A percentile compares a stretch with the other conserved stretches of the same genome.
Evolutionary conservation across 1,140 invertebrate genomes (phyloP).

Genomic region (Homalodisca vitripennis): DNA sequence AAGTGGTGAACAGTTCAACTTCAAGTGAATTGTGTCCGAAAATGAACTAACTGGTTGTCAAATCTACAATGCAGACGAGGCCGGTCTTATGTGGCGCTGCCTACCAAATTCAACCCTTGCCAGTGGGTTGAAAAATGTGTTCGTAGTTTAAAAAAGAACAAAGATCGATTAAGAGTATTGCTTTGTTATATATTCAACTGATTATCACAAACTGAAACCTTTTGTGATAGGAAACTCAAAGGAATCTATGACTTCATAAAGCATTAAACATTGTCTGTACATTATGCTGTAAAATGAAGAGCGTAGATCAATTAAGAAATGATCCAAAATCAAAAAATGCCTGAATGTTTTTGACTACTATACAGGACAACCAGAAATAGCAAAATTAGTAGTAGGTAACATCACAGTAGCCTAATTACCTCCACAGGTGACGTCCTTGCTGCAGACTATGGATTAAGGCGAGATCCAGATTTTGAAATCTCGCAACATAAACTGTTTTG

Average conservation of each 20-base stretch:
- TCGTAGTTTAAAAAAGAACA: conserved; percentile 26
- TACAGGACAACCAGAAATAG: conserved; percentile 36
- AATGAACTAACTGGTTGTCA: too few relatives aligned
- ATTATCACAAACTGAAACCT: conserved; percentile 41
- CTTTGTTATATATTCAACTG: conserved; percentile 26
- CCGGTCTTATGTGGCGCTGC: too few relatives aligned
- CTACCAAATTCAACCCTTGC: too few relatives aligned
- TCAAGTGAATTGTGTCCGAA: too few relatives aligned
- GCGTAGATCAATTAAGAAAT: conserved; percentile 52
- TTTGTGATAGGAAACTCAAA: conserved; percentile 50
- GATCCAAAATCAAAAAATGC: conserved; percentile 24
- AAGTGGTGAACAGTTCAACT: too few relatives aligned
- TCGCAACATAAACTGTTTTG: conserved; percentile 37
- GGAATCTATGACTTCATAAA: conserved; percentile 52
- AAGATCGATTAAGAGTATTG: conserved; percentile 26
- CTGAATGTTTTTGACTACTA: conserved; percentile 45
- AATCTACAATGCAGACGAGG: too few relatives aligned
- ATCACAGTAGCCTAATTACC: conserved; percentile 45
- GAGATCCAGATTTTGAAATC: conserved; percentile 46
- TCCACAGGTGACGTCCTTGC: conserved; percentile 48
- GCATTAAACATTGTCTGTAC: conserved; percentile 46
- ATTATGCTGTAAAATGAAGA: conserved; percentile 50
- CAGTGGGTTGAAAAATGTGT: conserved; percentile 15
- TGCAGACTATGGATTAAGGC: conserved; percentile 51
- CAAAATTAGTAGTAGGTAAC: conserved; percentile 36